phyloP scores from a whole-genome alignment of 2,113 vertebrate species.

The Python bivittatus region DNA sequence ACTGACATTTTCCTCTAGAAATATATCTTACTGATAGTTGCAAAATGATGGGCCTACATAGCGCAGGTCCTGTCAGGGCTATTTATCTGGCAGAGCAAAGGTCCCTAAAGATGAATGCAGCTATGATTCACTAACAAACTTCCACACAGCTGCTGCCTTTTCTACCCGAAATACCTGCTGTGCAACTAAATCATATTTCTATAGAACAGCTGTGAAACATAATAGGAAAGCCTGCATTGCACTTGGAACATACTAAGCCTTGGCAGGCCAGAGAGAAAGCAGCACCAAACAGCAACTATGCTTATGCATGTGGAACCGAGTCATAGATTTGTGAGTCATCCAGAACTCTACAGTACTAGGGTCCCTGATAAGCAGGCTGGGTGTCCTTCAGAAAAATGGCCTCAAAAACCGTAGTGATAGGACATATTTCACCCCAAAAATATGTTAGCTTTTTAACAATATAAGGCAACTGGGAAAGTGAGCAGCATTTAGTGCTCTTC shows the following conservation, averaged over 20 bases:
- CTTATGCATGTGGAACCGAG: background rate
- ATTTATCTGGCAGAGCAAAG: background rate
- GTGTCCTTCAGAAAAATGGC: background rate
- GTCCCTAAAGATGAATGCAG: background rate
- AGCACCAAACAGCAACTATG: background rate
- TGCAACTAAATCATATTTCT: background rate
- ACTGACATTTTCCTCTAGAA: background rate
- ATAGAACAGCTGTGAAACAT: conserved; percentile 20
- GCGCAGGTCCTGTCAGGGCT: background rate
- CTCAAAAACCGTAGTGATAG: background rate
- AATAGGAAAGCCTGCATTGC: background rate
- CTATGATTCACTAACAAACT: background rate
- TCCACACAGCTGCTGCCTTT: background rate
- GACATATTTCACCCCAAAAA: background rate
- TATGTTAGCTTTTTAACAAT: background rate
- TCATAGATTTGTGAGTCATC: background rate
- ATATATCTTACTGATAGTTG: background rate
- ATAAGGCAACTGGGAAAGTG: background rate
- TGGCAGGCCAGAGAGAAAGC: background rate
- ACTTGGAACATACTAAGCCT: background rate
- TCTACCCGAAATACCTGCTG: background rate
- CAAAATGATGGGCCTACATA: background rate
- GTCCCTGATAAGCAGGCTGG: background rate
- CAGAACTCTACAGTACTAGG: background rate
- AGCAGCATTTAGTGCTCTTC: background rate